phyloP scores from a whole-genome alignment of 2,888 invertebrate genomes.

The Lithophane semibrunnea region DNA sequence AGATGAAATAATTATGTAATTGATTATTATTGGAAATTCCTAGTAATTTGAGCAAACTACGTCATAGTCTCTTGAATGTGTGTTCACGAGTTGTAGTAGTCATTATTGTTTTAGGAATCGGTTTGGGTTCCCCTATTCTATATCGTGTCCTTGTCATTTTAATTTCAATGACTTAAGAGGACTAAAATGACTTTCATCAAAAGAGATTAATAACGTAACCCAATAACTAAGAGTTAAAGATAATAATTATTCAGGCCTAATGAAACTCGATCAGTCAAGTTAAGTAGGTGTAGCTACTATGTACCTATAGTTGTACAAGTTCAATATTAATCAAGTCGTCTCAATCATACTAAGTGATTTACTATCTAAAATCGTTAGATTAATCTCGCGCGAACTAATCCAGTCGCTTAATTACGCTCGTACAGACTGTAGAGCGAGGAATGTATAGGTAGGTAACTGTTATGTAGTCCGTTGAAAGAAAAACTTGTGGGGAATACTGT shows the following conservation, averaged over 20 bases:
- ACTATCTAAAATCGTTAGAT: constrained; percentile 80
- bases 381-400: constrained; percentile 82
- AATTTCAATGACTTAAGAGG: neutral
- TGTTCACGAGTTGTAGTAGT: neutral
- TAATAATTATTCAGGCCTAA: constrained; percentile 17
- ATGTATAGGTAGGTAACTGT: constrained; percentile 27
- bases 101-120: neutral
- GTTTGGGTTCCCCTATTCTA: neutral
- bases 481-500: neutral
- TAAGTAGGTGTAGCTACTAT: constrained; percentile 5
- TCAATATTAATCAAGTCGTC: constrained; percentile 75
- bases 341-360: constrained; percentile 81
- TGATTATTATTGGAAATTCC: neutral
- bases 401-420: constrained; percentile 75
- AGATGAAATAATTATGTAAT: neutral
- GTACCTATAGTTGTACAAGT: constrained; percentile 54
- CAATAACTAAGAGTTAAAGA: constrained; percentile 6
- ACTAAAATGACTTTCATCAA: neutral
- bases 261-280: constrained; percentile 14
- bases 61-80: neutral
- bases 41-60: neutral
- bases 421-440: constrained; percentile 41
- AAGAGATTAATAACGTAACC: neutral
- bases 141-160: too few relatives aligned
- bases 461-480: neutral